Percentiles rank a stretch among this genome's conserved stretches.
Conservation (phyloP, 2,888 invertebrate genomes). For the Dimorphilus gyrociliatus region DNA sequence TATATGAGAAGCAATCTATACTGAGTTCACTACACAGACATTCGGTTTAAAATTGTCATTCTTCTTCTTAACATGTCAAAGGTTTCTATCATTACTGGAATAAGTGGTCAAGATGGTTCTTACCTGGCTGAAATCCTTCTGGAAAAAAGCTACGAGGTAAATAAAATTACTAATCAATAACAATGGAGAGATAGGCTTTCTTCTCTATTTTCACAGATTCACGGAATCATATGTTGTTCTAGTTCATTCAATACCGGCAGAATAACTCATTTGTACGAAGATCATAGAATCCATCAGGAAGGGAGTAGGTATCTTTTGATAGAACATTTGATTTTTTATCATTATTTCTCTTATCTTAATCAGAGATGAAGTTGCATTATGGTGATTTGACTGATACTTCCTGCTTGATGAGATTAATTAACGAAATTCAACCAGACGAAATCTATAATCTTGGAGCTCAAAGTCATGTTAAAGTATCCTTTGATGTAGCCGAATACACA, state of each 20-base stretch:
- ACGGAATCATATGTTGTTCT: constrained; percentile 82
- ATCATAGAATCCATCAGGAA: constrained; percentile 65
- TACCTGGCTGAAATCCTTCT: constrained; percentile 85
- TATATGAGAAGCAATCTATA: too few relatives aligned
- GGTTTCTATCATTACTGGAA: too few relatives aligned
- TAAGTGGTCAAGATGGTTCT: constrained; percentile 97
- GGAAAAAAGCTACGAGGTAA: constrained; percentile 63
- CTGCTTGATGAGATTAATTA: constrained; percentile 71
- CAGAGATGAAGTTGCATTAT: constrained; percentile 76
- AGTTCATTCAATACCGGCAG: constrained; percentile 91
- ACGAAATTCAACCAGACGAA: constrained; percentile 63
- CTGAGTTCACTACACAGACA: too few relatives aligned
- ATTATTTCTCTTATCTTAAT: too few relatives aligned
- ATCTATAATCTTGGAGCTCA: constrained; percentile 97
- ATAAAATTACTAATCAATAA: too few relatives aligned
- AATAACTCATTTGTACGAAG: constrained; percentile 84
- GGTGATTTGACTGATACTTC: constrained; percentile 97
- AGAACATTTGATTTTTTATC: too few relatives aligned
- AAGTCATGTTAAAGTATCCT: constrained; percentile 96
- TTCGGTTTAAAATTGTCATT: too few relatives aligned
- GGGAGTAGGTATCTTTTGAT: constrained; percentile 34
- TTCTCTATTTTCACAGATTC: too few relatives aligned
- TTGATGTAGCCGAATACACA: constrained; percentile 95
- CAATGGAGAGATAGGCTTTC: too few relatives aligned
- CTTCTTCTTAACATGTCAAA: too few relatives aligned